Evolutionary conservation across 92 coral and sea anemone species (phyloP).

Genomic region (Zoanthus solanderi): DNA sequence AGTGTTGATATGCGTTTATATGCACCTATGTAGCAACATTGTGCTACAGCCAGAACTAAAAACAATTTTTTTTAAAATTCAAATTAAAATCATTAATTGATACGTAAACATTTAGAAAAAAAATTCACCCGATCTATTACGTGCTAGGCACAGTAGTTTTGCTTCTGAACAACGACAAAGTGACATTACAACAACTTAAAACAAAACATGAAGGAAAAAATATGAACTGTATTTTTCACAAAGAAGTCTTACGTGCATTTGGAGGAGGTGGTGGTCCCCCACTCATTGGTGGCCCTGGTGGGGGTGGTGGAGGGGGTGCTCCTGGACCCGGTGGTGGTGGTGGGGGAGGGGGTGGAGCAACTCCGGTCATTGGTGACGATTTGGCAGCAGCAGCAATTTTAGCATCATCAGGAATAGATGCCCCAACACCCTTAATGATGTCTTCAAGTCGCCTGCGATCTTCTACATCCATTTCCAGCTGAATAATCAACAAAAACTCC

Average conservation of each 20-base stretch:
- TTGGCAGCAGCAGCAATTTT: conserved; percentile 82
- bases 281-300: conserved; percentile 87
- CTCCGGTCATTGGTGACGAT: conserved; percentile 88
- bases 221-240: too few relatives aligned
- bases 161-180: background rate
- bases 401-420: conserved; percentile 94
- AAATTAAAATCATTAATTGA: too few relatives aligned
- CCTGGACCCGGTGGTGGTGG: conserved; percentile 91
- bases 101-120: too few relatives aligned
- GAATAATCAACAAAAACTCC: conserved; percentile 2
- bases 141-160: too few relatives aligned
- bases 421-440: conserved; percentile 89
- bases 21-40: too few relatives aligned
- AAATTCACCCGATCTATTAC: too few relatives aligned
- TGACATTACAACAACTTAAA: background rate
- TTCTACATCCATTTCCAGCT: conserved; percentile 89
- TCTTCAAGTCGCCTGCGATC: conserved; percentile 86
- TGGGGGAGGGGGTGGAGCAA: conserved; percentile 92
- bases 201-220: background rate
- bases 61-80: too few relatives aligned
- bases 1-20: too few relatives aligned
- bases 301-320: conserved; percentile 82
- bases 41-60: too few relatives aligned
- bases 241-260: conserved; percentile 59
- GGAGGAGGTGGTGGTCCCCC: conserved; percentile 75